Percentiles rank a stretch among this genome's conserved stretches.
Evolutionary conservation across 2,113 vertebrate genomes (phyloP).

Genomic region (Phodopus roborovskii): DNA sequence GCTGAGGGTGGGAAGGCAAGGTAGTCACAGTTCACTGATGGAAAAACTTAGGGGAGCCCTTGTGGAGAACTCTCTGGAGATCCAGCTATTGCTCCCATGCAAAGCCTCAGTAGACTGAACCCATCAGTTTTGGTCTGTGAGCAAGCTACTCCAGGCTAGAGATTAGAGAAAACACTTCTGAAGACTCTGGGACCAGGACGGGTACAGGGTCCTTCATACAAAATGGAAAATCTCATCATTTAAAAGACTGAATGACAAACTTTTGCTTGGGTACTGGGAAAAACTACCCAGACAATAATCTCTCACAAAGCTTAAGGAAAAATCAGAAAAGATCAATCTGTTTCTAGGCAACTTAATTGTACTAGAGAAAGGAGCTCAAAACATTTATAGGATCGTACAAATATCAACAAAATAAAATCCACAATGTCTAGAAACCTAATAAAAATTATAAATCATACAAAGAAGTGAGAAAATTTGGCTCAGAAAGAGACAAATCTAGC

Average conservation of each 20-base stretch:
- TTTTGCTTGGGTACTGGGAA: slow-evolving; percentile 11
- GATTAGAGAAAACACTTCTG: neutral
- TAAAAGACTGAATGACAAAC: neutral
- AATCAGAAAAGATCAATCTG: slow-evolving; percentile 11
- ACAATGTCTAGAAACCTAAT: slow-evolving; percentile 31
- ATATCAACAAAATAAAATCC: slow-evolving; percentile 57
- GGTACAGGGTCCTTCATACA: neutral
- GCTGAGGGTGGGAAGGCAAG: neutral
- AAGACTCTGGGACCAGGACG: neutral
- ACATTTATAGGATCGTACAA: slow-evolving; percentile 42
- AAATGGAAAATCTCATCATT: slow-evolving; percentile 8
- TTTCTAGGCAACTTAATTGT: slow-evolving; percentile 52
- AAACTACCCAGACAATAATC: neutral
- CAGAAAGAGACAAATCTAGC: slow-evolving; percentile 26
- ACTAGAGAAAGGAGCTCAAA: slow-evolving; percentile 37
- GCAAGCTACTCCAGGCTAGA: neutral
- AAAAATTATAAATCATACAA: slow-evolving; percentile 10
- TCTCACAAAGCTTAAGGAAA: slow-evolving; percentile 23
- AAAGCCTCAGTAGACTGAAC: neutral
- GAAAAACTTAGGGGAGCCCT: neutral
- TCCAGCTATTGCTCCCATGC: neutral
- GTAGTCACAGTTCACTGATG: neutral
- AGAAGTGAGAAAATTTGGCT: slow-evolving; percentile 48
- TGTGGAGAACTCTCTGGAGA: neutral
- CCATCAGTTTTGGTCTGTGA: neutral